Evolutionary conservation across 2,888 invertebrate genomes (phyloP), one percentile per base, ranked within the genome.

Genomic region (Nemurella pictetii): DNA sequence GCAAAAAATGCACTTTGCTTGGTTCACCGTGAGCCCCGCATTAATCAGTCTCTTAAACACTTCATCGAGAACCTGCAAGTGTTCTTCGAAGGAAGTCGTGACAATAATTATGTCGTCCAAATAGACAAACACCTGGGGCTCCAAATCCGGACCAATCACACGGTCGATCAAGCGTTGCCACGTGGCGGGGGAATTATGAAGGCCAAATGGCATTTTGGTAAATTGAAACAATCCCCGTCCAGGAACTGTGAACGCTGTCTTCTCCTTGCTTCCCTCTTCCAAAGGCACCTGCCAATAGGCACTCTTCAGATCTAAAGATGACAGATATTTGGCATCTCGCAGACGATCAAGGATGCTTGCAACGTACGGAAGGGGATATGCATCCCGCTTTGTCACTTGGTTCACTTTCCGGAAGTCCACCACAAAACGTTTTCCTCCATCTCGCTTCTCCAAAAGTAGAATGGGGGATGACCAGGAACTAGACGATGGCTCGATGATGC

Each of bases 171-270:
- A 84, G 0, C 88, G 80, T 83, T 89, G 88, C 80, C 88, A 89
- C 0, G 88, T 88, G 9, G 88, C 88, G 0, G 88, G 87, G 0
- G 88, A 88, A 73, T 87, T 87, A 82, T 87, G 87, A 3, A 89
- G 83, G 0, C 89, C 89, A 86, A 89, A 92, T 85, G 92, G 92
- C 83, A 90, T 91, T 26, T 92, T 92, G 93, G 93, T 86, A 78
- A 89, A 90, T 7, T 89, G 87, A 73, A 85, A n/a, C n/a, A n/a
- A n/a, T n/a, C n/a, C n/a, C n/a, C n/a, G n/a, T n/a, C n/a, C n/a
- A n/a, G n/a, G n/a, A 15, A 89, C 87, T 0, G 87, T 87, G 83
- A 89, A 89, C 0, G 89, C 89, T 2, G 89, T 89, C 7, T 87
- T 86, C 20, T 87, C 87, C 7, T 85, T 30, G 4, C 87, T 87